phyloP scores from a whole-genome alignment of 2,888 invertebrate species.

The Lordiphosa fenestrarum region DNA sequence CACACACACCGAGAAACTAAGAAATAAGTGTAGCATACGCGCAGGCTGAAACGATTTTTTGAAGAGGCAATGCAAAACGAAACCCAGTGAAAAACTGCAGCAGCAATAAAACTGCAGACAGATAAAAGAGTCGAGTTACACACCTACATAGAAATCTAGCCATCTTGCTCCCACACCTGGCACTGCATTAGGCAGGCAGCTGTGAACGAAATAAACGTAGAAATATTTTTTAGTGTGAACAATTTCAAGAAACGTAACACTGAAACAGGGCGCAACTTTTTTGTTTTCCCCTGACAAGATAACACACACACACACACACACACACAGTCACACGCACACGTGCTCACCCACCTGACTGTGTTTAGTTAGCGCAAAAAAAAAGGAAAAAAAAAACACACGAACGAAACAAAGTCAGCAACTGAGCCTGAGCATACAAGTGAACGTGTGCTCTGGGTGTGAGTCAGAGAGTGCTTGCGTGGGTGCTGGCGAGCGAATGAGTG shows the following conservation, averaged over 20 bases:
- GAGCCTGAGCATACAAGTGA: slow-evolving; percentile 1
- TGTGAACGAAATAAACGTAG: slow-evolving; percentile 67
- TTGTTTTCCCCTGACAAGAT: slow-evolving; percentile 18
- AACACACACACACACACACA: slow-evolving; percentile 15
- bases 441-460: slow-evolving; percentile 1
- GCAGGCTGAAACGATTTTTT: slow-evolving; percentile 42
- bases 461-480: background rate
- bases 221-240: slow-evolving; percentile 69
- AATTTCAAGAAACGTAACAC: slow-evolving; percentile 36
- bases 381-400: slow-evolving; percentile 15
- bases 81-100: slow-evolving; percentile 32
- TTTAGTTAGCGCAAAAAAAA: slow-evolving; percentile 62
- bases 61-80: slow-evolving; percentile 15
- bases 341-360: slow-evolving; percentile 32
- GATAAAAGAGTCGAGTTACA: slow-evolving; percentile 46
- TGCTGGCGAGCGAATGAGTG: background rate
- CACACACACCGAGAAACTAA: slow-evolving; percentile 30
- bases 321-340: background rate
- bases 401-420: slow-evolving; percentile 8
- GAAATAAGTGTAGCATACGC: slow-evolving; percentile 56
- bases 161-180: slow-evolving; percentile 31
- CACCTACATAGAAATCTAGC: slow-evolving; percentile 11
- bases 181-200: slow-evolving; percentile 69
- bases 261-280: slow-evolving; percentile 18
- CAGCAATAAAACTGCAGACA: slow-evolving; percentile 37